Base-by-base conservation (phyloP, 1,140 invertebrate species). In the Pachypeltis micranthus region DNA sequence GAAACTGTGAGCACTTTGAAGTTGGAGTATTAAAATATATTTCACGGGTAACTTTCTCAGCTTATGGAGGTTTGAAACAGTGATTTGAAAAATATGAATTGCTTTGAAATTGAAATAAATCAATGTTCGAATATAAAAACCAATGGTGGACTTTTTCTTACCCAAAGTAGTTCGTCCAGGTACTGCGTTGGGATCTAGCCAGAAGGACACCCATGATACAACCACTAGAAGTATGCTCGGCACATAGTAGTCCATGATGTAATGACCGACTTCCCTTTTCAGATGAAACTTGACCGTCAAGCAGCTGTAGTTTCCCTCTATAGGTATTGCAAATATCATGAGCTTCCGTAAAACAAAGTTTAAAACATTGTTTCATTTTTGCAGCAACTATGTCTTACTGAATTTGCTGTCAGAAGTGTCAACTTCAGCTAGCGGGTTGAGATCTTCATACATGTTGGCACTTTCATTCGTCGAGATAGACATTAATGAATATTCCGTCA, bases 181-280 rank as follows among this genome's bases (percentile, higher is more conserved):
- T 14, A 88, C 83, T 16, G 90, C 88, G 70, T 92, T 90, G 24
- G 88, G 84, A 71, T 92, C 90, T 55, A 93, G 74, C 90, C 90
- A 93, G 70, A 93, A 93, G 0, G 90, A 90, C 16, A 93, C 90
- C 90, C 90, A 93, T 0, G 90, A 92, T 62, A 91, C 88, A 16
- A 85, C 84, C 2, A 93, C 90, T 60, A 93, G 84, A 65, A 93
- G 80, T 76, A 92, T 90, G 2, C 89, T 91, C 0, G 91, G 91
- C 63, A 93, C 81, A 67, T 90, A 93, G 70, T 91, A 93, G 67
- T 93, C 90, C 82, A 93, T 89, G 55, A 93, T 77, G 68, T 93
- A 92, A 71, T 90, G 91, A 47, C 90, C 90, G 67, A 91, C 86
- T 76, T 91, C 86, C 27, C 90, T 78, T 0, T 83, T 81, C 14